Evolutionary conservation across 2,113 vertebrate genomes (phyloP), one percentile per base, ranked within the genome.

Genomic region (Gallinago undulata): DNA sequence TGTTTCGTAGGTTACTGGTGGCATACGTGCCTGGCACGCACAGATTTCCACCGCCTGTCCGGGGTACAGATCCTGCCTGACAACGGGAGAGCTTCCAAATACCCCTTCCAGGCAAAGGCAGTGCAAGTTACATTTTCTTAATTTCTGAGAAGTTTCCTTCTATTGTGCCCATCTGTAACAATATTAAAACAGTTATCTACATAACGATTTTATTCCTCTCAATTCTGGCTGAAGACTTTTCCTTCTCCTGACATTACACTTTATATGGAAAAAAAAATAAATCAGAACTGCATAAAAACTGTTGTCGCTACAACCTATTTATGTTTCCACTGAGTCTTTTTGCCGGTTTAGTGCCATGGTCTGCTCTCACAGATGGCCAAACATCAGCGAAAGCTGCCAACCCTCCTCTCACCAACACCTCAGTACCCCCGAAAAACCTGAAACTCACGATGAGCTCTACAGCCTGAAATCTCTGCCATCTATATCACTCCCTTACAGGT

Each of bases 21-120:
- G 39, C 23, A 86, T 4, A 25, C 1, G 1, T 10, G 39, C 39
- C 39, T 39, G 39, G 70, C 39, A 78, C 1, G 0, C 43, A 22
- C 51, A 18, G 27, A 23, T 69, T 84, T 79, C 70, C 35, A 8
- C 53, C 8, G 12, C 31, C 45, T 77, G 47, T 12, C 1, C 0
- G 12, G 19, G 35, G 21, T n/a, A 78, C 53, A 79, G 48, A 69
- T 76, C 50, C 70, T 53, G 21, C 11, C 37, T 89, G n/a, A 63
- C 6, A 16, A 81, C 79, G 22, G 66, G 8, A 72, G 13, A 28
- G 33, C 31, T 78, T 87, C 35, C 18, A 59, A 70, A 50, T 25
- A 79, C 7, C 11, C n/a, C 25, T 94, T 51, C 53, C 43, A 74
- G 47, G 10, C 14, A 28, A 74, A 53, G 31, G 19, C 27, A 63